phyloP scores from a whole-genome alignment of 2,113 vertebrate species.

The Tetrax tetrax region DNA sequence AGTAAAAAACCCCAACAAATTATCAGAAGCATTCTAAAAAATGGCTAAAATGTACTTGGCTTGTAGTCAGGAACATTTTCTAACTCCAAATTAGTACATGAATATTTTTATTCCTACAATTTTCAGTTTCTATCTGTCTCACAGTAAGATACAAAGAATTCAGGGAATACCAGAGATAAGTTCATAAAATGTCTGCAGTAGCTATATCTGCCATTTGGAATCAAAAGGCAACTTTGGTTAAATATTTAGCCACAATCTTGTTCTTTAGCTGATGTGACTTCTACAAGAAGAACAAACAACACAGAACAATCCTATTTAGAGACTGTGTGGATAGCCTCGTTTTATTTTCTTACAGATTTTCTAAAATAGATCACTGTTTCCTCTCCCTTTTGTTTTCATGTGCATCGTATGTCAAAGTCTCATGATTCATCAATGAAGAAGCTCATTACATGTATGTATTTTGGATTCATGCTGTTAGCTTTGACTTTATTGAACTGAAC shows the following conservation, averaged over 20 bases:
- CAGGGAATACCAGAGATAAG: background rate
- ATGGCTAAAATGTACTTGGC: background rate
- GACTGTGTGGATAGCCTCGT: background rate
- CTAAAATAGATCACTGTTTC: background rate
- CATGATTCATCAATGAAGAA: background rate
- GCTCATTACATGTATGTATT: background rate
- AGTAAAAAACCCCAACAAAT: background rate
- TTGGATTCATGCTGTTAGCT: background rate
- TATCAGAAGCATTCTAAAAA: background rate
- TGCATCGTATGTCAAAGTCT: background rate
- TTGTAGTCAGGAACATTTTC: background rate
- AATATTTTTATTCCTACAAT: background rate
- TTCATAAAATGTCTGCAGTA: background rate
- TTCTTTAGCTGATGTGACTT: background rate
- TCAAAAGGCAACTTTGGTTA: background rate
- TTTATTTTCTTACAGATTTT: background rate
- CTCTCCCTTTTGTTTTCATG: background rate
- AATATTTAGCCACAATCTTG: background rate
- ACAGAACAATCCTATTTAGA: background rate
- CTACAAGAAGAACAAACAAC: background rate
- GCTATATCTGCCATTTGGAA: background rate
- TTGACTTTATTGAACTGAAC: background rate
- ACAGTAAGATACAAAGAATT: background rate
- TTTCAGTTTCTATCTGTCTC: constrained; percentile 8
- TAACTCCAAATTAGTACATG: background rate